Conservation (phyloP, 1,140 invertebrate species). For the Diuraphis noxia region DNA sequence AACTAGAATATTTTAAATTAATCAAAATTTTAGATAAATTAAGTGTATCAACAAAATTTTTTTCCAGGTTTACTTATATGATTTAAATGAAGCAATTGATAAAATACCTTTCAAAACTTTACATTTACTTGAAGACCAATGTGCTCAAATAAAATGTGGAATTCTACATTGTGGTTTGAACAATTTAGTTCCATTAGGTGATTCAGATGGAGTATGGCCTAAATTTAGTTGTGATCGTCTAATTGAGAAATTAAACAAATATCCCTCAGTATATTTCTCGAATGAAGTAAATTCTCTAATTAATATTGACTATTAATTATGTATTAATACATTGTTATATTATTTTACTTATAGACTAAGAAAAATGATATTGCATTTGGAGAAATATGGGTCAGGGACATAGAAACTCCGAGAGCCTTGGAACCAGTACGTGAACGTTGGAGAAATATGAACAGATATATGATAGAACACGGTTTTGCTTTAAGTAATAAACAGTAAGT, state of each 20-base stretch:
- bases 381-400: constrained; percentile 29
- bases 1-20: neutral
- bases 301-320: neutral
- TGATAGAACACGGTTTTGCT: constrained; percentile 53
- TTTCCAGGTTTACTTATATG: constrained; percentile 10
- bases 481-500: constrained; percentile 29
- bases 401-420: constrained; percentile 29
- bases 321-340: neutral
- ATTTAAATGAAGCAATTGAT: neutral
- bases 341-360: neutral
- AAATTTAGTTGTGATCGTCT: constrained; percentile 39
- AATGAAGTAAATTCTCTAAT: constrained; percentile 60
- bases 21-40: neutral
- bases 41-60: neutral
- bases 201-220: neutral
- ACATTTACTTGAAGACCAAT: neutral
- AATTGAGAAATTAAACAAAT: constrained; percentile 44
- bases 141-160: neutral
- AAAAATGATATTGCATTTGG: neutral
- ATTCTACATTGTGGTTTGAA: constrained; percentile 10
- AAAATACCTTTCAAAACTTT: neutral
- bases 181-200: neutral
- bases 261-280: constrained; percentile 63
- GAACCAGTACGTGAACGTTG: constrained; percentile 60
- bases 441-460: constrained; percentile 63